A percentile compares a stretch with the other conserved stretches of the same genome.
These are phyloP conservation scores for Acipenser oxyrinchus DNA, from an alignment of 2,797 vertebrate genomes.

Conservation along the genomic window DNA sequence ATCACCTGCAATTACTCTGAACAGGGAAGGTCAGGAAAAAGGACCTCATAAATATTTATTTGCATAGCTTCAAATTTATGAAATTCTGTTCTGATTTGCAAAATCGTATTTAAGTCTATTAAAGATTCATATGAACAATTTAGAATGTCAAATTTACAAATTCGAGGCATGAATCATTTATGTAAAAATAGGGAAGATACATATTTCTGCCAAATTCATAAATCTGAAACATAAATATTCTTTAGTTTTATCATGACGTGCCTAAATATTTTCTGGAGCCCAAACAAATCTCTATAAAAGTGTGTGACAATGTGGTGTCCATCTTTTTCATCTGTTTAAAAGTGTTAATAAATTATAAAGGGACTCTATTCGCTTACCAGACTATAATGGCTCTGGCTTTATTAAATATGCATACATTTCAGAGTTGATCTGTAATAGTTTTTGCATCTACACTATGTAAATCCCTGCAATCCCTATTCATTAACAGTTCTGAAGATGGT, in stretches of 20 bases:
- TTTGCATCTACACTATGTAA: too few species aligned
- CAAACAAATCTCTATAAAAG: not conserved
- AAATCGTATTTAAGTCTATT: conserved; percentile 65
- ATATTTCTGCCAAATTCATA: conserved; percentile 23
- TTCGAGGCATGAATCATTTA: conserved; percentile 55
- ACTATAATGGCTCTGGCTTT: not conserved
- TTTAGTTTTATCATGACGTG: conserved; percentile 7
- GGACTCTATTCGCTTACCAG: not conserved
- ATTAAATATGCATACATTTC: not conserved
- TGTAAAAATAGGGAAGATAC: conserved; percentile 29
- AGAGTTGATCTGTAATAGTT: too few species aligned
- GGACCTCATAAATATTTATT: conserved; percentile 71
- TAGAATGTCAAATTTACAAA: conserved; percentile 56
- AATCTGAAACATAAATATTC: conserved; percentile 19
- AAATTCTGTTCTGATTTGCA: conserved; percentile 59
- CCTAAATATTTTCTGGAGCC: not conserved
- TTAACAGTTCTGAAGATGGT: too few species aligned
- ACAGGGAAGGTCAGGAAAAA: conserved; percentile 45
- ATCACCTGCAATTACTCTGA: conserved; percentile 61
- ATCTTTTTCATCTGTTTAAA: not conserved
- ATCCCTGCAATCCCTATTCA: too few species aligned
- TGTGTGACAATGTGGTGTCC: not conserved
- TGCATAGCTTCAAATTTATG: conserved; percentile 52
- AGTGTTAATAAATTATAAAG: not conserved
- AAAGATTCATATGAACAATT: conserved; percentile 61